Evolutionary conservation across 2,888 invertebrate genomes (phyloP).

Genomic region (Drosophila anomelani): DNA sequence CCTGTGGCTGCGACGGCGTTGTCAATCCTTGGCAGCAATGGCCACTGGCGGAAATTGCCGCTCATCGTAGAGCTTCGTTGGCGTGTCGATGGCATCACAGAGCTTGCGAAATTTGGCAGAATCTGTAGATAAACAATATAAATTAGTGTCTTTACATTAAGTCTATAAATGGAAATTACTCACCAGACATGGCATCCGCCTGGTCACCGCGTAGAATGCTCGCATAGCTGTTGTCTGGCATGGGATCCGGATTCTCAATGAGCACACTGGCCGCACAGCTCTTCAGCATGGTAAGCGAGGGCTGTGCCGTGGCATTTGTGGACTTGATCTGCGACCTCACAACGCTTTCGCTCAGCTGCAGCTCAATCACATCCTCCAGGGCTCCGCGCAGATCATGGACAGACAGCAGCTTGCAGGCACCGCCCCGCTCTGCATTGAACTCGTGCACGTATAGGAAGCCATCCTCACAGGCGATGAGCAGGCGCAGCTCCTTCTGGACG

Average conservation of each 20-base stretch:
- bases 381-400: conserved; percentile 83
- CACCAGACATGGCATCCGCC: conserved; percentile 93
- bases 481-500: conserved; percentile 81
- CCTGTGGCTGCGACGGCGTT: conserved; percentile 40
- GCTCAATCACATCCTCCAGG: conserved; percentile 83
- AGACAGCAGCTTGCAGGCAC: conserved; percentile 81
- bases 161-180: not conserved
- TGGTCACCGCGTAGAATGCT: conserved; percentile 94
- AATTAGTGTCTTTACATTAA: accelerated
- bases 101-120: conserved; percentile 84
- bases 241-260: conserved; percentile 80
- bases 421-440: conserved; percentile 82
- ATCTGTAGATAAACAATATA: conserved; percentile 64
- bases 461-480: conserved; percentile 84
- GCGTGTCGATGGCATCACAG: conserved; percentile 84
- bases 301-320: conserved; percentile 39
- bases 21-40: conserved; percentile 82
- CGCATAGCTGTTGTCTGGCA: conserved; percentile 89
- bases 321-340: conserved; percentile 62
- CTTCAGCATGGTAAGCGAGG: conserved; percentile 64
- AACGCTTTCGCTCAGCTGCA: conserved; percentile 80
- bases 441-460: conserved; percentile 84
- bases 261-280: conserved; percentile 77
- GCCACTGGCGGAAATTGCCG: conserved; percentile 84
- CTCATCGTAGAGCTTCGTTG: conserved; percentile 84